phyloP scores from a whole-genome alignment of 2,113 vertebrate species.

The Pan paniscus region DNA sequence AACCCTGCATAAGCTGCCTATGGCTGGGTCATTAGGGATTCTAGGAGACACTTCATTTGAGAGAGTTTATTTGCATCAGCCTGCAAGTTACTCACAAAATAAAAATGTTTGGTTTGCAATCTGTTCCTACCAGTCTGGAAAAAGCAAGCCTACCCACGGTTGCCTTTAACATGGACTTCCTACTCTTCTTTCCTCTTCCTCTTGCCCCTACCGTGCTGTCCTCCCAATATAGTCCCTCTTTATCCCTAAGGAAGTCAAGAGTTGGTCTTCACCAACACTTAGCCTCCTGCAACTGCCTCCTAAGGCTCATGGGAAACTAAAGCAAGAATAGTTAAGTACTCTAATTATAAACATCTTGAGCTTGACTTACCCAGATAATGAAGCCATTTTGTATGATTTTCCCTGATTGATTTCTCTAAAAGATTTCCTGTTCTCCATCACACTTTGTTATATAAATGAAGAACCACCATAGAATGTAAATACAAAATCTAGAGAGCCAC shows the following conservation, averaged over 20 bases:
- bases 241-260: background rate
- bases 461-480: background rate
- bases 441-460: background rate
- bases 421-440: background rate
- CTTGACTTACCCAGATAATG: background rate
- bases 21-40: background rate
- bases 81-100: slow-evolving; percentile 7
- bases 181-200: background rate
- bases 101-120: background rate
- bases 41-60: background rate
- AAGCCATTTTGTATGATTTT: background rate
- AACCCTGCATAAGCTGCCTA: background rate
- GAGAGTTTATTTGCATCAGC: background rate
- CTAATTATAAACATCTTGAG: background rate
- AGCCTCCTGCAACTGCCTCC: background rate
- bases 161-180: background rate
- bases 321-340: background rate
- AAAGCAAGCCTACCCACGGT: background rate
- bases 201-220: background rate
- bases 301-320: background rate
- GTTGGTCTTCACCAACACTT: background rate
- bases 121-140: background rate
- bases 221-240: background rate
- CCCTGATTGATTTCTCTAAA: background rate
- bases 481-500: background rate